Base-by-base conservation (phyloP, 2,113 vertebrate species). In the Trochalopteron elliotii region DNA sequence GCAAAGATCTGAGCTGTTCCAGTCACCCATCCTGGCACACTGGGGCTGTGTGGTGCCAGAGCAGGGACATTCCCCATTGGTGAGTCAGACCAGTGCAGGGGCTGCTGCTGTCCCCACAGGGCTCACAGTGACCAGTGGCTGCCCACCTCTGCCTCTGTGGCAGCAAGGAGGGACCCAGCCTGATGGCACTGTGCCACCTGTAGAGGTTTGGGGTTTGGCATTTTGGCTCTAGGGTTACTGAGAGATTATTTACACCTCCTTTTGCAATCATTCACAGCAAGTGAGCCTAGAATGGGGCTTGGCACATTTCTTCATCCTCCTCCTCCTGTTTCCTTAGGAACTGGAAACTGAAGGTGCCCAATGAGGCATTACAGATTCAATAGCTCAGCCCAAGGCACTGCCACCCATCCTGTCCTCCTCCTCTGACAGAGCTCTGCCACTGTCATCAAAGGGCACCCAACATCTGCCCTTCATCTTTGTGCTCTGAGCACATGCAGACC, bases 361-460 rank as follows among this genome's bases (percentile, higher is more conserved):
- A 2, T 5, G 17, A 72, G 64, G 53, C 3, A 0, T 52, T 63
- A 47, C 0, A 0, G n/a, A 25, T 52, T 27, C 18, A 50, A 13
- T 19, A 44, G 23, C 61, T 16, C 7, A 8, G n/a, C 42, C 78
- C 53, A 61, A 53, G 59, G 28, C 31, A 2, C 9, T 12, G 77
- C 30, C 33, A 16, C 31, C 40, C n/a, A 1, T 40, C 81, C 68
- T 37, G 45, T 28, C 72, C 57, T 39, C 12, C 16, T 30, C 15
- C 24, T 33, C 19, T 40, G 59, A 27, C 5, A 4, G 35, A 79
- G 59, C 71, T 44, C 60, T 63, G 37, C 55, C 22, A 7, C 52
- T 37, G 33, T 37, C 64, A 9, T 4, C 20, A 21, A 28, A 75
- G 68, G 49, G 14, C 59, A 28, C 42, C 42, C 2, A 0, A 28